These are phyloP conservation scores for Lycodopsis pacificus DNA, from an alignment of 2,797 vertebrate genomes.

Conservation along the genomic window DNA sequence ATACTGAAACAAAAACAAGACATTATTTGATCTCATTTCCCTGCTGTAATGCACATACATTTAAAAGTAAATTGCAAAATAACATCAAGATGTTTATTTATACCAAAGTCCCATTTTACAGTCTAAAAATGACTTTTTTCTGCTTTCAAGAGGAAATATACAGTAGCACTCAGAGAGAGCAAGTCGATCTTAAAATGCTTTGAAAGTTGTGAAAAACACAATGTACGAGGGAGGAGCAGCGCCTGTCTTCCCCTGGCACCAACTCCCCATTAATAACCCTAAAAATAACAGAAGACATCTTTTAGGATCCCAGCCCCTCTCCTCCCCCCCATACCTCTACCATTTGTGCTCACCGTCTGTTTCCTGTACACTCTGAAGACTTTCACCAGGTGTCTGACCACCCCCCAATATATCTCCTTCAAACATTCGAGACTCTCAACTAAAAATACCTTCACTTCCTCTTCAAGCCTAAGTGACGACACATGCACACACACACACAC, in stretches of 20 bases:
- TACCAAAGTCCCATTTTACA: constrained; percentile 10
- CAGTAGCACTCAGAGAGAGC: background rate
- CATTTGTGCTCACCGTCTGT: constrained; percentile 39
- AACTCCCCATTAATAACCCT: constrained; percentile 40
- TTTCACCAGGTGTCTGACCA: constrained; percentile 65
- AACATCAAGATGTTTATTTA: constrained; percentile 8
- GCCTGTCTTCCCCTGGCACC: constrained; percentile 13
- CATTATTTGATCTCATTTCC: constrained; percentile 23
- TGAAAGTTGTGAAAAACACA: constrained; percentile 16
- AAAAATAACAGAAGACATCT: constrained; percentile 56
- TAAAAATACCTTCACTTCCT: constrained; percentile 69
- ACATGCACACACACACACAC: background rate
- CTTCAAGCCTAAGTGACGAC: constrained; percentile 10
- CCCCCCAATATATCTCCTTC: constrained; percentile 32
- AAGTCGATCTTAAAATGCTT: constrained; percentile 9
- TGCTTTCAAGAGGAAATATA: background rate
- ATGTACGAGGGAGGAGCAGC: constrained; percentile 9
- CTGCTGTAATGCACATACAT: background rate
- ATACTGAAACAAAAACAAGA: constrained; percentile 25
- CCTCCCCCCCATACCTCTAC: constrained; percentile 24
- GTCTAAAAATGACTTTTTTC: constrained; percentile 8
- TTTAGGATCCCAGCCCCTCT: constrained; percentile 23
- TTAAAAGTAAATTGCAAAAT: constrained; percentile 21
- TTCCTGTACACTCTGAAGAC: constrained; percentile 57
- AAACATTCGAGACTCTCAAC: constrained; percentile 4